Conservation (phyloP, 2,888 invertebrate species). For the Autographa pulchrina region DNA sequence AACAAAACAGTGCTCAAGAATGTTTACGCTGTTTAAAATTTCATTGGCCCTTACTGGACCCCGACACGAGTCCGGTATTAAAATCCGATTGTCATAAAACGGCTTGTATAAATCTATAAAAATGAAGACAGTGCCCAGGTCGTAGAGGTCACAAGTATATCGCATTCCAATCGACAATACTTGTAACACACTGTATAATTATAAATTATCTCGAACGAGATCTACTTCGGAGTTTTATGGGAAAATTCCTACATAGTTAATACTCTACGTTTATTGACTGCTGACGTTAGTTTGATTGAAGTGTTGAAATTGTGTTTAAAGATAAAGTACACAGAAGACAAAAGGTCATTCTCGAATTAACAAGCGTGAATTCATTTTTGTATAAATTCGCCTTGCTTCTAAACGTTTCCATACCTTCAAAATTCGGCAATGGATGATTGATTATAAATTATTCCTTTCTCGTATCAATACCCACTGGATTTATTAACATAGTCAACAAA, state of each 20-base stretch:
- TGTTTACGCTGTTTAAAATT: conserved; percentile 30
- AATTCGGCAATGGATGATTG: not conserved
- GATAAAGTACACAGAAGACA: conserved; percentile 19
- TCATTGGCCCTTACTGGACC: conserved; percentile 22
- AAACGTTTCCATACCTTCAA: not conserved
- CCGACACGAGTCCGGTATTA: conserved; percentile 42
- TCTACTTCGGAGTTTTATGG: conserved; percentile 63
- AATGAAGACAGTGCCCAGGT: conserved; percentile 67
- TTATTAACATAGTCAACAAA: not conserved
- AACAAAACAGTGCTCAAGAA: conserved; percentile 12
- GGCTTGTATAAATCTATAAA: conserved; percentile 68
- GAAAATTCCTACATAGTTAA: conserved; percentile 58
- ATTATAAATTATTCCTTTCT: not conserved
- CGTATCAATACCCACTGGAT: not conserved
- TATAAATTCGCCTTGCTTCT: no score
- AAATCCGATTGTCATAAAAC: conserved; percentile 66
- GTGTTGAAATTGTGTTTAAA: conserved; percentile 31
- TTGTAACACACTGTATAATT: conserved; percentile 58
- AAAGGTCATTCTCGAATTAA: not conserved
- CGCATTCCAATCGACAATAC: conserved; percentile 65
- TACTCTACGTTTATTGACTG: conserved; percentile 52
- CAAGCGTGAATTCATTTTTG: conserved; percentile 1
- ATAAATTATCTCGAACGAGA: conserved; percentile 58
- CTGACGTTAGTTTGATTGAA: conserved; percentile 46
- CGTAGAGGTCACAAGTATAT: conserved; percentile 65